These are phyloP conservation scores for Forbesichthys agassizii DNA, from an alignment of 2,113 vertebrate species.

Conservation along the genomic window DNA sequence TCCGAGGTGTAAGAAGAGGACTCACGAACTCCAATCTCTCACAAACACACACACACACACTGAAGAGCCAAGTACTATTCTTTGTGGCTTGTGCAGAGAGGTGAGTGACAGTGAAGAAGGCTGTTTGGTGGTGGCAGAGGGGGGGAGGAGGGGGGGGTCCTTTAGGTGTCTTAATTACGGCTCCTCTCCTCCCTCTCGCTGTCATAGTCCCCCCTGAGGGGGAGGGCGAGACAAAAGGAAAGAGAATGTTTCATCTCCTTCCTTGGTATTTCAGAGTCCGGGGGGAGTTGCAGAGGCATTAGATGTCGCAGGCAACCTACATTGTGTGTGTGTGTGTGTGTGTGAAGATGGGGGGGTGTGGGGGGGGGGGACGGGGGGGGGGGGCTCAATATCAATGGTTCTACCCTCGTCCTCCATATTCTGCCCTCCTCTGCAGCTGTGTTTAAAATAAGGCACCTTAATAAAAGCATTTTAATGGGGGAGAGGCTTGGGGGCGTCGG, in stretches of 20 bases:
- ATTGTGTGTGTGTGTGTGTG: slow-evolving; percentile 11
- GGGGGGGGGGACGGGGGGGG: slow-evolving; percentile 29
- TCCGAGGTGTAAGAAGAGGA: slow-evolving; percentile 32
- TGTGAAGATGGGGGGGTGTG: slow-evolving; percentile 36
- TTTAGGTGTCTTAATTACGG: slow-evolving; percentile 75
- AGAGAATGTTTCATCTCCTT: too few relatives aligned
- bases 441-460: slow-evolving; percentile 62
- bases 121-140: slow-evolving; percentile 20
- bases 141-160: slow-evolving; percentile 54
- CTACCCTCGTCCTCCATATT: slow-evolving; percentile 25
- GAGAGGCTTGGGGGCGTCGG: slow-evolving; percentile 20
- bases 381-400: slow-evolving; percentile 43
- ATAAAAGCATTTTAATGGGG: slow-evolving; percentile 66
- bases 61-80: slow-evolving; percentile 54
- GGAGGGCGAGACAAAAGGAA: too few relatives aligned
- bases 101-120: slow-evolving; percentile 69
- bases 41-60: slow-evolving; percentile 3
- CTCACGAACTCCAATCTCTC: slow-evolving; percentile 1
- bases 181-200: slow-evolving; percentile 21
- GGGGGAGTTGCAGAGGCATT: too few relatives aligned
- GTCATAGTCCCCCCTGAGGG: not conserved
- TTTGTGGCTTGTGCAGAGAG: slow-evolving; percentile 56
- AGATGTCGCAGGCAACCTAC: too few relatives aligned
- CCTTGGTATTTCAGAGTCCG: too few relatives aligned
- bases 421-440: slow-evolving; percentile 46